Base-by-base conservation (phyloP, 1,140 invertebrate genomes). In the Cotesia vestalis region DNA sequence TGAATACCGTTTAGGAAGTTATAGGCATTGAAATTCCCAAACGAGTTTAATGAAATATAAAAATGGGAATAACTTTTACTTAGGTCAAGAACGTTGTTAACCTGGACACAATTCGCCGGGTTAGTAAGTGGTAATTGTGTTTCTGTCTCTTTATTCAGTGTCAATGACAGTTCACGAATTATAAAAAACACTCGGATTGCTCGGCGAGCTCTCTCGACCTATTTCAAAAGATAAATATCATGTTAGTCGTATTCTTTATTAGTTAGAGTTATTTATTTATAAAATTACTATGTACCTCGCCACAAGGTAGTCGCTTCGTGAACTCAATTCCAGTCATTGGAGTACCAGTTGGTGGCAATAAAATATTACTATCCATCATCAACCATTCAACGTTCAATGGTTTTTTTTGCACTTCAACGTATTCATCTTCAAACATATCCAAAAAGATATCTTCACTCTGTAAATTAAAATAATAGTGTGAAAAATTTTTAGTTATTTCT, bases 401-500 rank as follows among this genome's bases (percentile, higher is more conserved):
- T 38, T 91, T 90, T 80, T 94, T 96, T 78, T 92, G 90, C 90
- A 98, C 95, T 85, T 98, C 95, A 81, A 94, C 94, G 85, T 92
- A 93, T 89, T 99, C 98, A 85, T 99, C 96, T 87, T 99, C 98
- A 87, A 99, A 99, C 91, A 99, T 96, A 83, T 99, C 98, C 38
- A 99, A 87, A 88, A 99, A 99, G 76, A 99, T 97, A 81, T 99
- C 97, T 89, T 99, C 97, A 80, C 94, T 96, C 91, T 93, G 80
- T 1, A 12, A 66, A 85, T 80, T 2, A 14, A 34, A 64, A 66
- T 69, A 70, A 75, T 55, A 66, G 70, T 27, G 76, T 61, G 9
- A 71, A 69, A 46, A 53, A 46, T 63, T 27, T 14, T 12, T 4
- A 40, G 3, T 63, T 52, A 64, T 64, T 14, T 64, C 1, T 3